phyloP scores from a whole-genome alignment of 1,140 invertebrate genomes.

The Leptinotarsa texana region DNA sequence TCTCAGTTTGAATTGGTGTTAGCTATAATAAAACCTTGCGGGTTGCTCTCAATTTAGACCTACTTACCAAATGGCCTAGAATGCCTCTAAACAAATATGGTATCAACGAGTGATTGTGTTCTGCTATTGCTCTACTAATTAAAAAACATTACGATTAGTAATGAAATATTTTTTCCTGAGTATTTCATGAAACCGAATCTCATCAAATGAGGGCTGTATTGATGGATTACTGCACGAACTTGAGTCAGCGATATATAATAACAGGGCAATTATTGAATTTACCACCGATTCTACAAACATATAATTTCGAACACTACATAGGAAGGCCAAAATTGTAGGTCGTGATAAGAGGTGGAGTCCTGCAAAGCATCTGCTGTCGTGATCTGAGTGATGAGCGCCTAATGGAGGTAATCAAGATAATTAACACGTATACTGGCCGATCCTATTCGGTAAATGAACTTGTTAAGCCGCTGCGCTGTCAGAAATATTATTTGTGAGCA shows the following conservation, averaged over 20 bases:
- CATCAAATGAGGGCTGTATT: neutral
- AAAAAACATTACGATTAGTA: too few species aligned
- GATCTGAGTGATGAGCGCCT: conserved; percentile 26
- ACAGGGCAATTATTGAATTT: conserved; percentile 10
- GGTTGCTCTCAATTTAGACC: too few species aligned
- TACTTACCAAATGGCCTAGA: too few species aligned
- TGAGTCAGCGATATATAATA: conserved; percentile 1
- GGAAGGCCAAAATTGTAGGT: neutral
- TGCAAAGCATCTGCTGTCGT: conserved; percentile 23
- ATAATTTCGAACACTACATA: conserved; percentile 7
- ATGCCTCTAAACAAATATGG: too few species aligned
- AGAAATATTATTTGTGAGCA: neutral
- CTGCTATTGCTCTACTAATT: too few species aligned
- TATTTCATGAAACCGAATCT: too few species aligned
- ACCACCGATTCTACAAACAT: neutral
- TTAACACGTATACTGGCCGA: conserved; percentile 19
- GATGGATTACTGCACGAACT: neutral
- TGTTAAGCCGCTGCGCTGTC: conserved; percentile 5
- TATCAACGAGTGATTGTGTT: too few species aligned
- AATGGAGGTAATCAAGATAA: conserved; percentile 28
- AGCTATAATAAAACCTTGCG: too few species aligned
- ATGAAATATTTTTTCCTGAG: too few species aligned
- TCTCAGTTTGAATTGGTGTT: too few species aligned
- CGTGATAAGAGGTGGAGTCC: conserved; percentile 17
- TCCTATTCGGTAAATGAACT: conserved; percentile 12